Evolutionary conservation across 2,888 invertebrate genomes (phyloP), one percentile per base, ranked within the genome.

Genomic region (Auanema sp.): DNA sequence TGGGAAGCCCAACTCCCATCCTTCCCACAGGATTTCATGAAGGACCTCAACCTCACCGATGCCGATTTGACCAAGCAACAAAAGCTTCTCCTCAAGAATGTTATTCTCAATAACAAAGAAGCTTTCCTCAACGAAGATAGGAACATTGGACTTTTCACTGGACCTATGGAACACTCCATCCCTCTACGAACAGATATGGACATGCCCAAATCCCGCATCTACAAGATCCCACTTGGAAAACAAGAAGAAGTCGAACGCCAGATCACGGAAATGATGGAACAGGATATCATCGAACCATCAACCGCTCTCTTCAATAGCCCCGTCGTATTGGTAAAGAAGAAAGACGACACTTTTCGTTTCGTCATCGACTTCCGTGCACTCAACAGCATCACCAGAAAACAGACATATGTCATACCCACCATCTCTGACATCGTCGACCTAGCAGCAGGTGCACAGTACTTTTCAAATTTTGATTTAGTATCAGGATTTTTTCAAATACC

Each of bases 401-500:
- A 61, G 21, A 53, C 33, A 5, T 61, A 65, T 43, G 21, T 61
- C 5, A 61, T 61, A 23, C 65, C 65, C 4, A 33, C 42, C 14
- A 60, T 59, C 2, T 4, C 42, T 1, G 64, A 64, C 8, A 25
- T 64, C 1, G 41, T 53, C 0, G 60, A 59, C 12, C 33, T 40
- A 14, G 64, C 64, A 18, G 49, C 56, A 1, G 53, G 47, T 41
- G 47, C 43, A 5, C 42, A 50, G 25, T 43, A 52, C 43, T 75
- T 62, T 58, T 43, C 66, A 0, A 63, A 58, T n/a, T 55, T 75
- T 41, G 75, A 75, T 53, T 21, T 76, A 1, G 16, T 44, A 2
- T 18, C 52, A 16, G 72, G 68, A 41, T 75, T 71, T 41, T 68
- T 64, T 43, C 72, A 75, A 58, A 61, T 75, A 11, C 47, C 41